Conservation (phyloP, 2,113 vertebrate species). For the Camelus bactrianus region DNA sequence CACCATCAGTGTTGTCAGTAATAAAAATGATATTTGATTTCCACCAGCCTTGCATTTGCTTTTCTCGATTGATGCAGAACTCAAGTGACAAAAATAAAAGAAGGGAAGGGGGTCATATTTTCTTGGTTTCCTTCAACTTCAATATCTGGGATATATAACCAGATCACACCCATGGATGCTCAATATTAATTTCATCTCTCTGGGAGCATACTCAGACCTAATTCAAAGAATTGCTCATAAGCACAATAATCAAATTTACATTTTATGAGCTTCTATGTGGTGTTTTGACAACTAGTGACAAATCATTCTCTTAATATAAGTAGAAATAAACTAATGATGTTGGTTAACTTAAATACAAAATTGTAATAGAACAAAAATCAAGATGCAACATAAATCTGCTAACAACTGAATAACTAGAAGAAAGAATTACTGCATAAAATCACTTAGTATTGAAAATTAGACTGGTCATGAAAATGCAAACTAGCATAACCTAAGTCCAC, state of each 20-base stretch:
- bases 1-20: neutral
- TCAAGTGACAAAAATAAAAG: neutral
- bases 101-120: neutral
- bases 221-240: neutral
- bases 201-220: neutral
- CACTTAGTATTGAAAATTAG: neutral
- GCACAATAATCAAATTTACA: neutral
- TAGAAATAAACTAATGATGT: conserved; percentile 52
- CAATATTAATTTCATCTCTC: neutral
- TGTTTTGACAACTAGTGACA: conserved; percentile 54
- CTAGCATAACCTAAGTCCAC: neutral
- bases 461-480: conserved; percentile 1
- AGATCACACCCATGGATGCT: neutral
- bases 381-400: conserved; percentile 40
- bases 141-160: neutral
- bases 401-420: neutral
- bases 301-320: conserved; percentile 43
- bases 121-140: neutral
- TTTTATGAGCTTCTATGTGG: neutral
- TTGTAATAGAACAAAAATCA: conserved; percentile 10
- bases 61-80: neutral
- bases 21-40: neutral
- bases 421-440: conserved; percentile 14
- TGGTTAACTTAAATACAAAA: conserved; percentile 61
- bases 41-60: neutral